phyloP scores from a whole-genome alignment of 2,113 vertebrate genomes.

The Sylvietta virens region DNA sequence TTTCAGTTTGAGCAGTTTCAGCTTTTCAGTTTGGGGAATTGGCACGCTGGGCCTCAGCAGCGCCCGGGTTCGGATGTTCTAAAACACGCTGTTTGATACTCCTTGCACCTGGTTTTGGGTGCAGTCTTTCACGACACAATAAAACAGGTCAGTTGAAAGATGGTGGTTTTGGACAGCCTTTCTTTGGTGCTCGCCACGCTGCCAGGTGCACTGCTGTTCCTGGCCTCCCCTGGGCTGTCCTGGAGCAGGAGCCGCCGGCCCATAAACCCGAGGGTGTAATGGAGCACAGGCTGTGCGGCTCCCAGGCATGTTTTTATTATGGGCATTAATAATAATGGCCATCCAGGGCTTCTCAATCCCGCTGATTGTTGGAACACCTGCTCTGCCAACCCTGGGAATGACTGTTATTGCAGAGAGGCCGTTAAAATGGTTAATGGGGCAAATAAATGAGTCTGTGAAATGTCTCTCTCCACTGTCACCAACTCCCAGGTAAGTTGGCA shows the following conservation, averaged over 20 bases:
- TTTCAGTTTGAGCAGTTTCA: background rate
- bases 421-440: background rate
- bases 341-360: background rate
- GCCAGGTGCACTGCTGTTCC: background rate
- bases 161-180: background rate
- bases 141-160: constrained; percentile 63
- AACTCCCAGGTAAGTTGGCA: background rate
- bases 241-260: background rate
- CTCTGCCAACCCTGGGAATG: background rate
- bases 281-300: background rate
- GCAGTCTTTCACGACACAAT: constrained; percentile 58
- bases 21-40: background rate
- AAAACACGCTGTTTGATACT: constrained; percentile 4
- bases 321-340: background rate
- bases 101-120: constrained; percentile 39
- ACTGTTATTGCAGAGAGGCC: background rate
- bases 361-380: background rate
- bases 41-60: background rate
- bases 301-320: background rate
- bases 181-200: fast-evolving
- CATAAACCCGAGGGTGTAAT: background rate
- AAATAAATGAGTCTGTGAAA: background rate
- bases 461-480: background rate
- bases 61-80: background rate
- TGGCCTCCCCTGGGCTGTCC: background rate